A percentile compares a stretch with the other conserved stretches of the same genome.
These are phyloP conservation scores for Sternarchorhynchus goeldii DNA, from an alignment of 2,797 vertebrate genomes.

Conservation along the genomic window DNA sequence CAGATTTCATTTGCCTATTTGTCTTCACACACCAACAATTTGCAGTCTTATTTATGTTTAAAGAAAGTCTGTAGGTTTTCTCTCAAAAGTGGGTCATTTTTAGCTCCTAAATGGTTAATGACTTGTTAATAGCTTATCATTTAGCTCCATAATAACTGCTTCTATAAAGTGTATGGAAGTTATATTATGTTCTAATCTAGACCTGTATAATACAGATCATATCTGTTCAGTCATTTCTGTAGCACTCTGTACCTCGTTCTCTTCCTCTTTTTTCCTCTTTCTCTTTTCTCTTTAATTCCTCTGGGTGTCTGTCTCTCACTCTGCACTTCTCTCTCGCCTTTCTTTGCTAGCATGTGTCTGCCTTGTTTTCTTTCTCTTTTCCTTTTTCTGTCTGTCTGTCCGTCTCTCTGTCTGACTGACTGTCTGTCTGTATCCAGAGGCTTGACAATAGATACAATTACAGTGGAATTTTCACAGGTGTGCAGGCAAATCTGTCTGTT, in stretches of 20 bases:
- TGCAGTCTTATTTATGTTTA: conserved; percentile 42
- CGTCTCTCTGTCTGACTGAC: not conserved
- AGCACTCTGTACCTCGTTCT: not conserved
- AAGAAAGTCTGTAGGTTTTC: conserved; percentile 28
- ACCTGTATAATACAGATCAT: conserved; percentile 23
- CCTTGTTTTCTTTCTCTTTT: conserved; percentile 28
- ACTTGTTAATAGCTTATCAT: conserved; percentile 40
- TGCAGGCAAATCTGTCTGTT: conserved; percentile 42
- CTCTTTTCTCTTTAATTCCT: not conserved
- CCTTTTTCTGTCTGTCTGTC: conserved; percentile 26
- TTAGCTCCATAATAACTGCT: conserved; percentile 44
- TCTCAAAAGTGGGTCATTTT: conserved; percentile 29
- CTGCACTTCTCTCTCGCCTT: not conserved
- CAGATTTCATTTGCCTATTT: conserved; percentile 37
- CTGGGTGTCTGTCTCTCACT: conserved; percentile 3
- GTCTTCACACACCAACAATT: conserved; percentile 36
- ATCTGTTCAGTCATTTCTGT: conserved; percentile 32
- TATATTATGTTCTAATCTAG: conserved; percentile 43
- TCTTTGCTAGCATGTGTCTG: not conserved
- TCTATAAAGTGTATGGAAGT: conserved; percentile 32
- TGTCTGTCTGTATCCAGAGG: conserved; percentile 15
- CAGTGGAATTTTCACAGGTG: conserved; percentile 34
- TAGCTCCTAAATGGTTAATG: conserved; percentile 31
- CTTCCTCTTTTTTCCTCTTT: conserved; percentile 14
- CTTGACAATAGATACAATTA: conserved; percentile 27